Base-by-base conservation (phyloP, 2,888 invertebrate genomes). In the Oscheius sp. region DNA sequence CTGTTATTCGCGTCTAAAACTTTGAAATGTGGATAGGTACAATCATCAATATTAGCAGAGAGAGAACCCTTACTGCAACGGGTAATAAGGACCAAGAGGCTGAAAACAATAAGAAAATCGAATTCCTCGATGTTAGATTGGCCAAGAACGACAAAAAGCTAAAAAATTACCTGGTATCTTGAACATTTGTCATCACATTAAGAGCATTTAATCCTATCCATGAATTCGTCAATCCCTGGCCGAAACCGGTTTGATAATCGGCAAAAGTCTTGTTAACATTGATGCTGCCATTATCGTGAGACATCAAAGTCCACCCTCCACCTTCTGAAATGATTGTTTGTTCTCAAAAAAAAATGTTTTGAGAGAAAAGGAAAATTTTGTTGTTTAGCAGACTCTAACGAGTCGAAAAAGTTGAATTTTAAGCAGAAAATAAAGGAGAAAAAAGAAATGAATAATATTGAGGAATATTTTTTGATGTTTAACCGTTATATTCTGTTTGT, bases 251-350 rank as follows among this genome's bases (percentile, higher is more conserved):
- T 32, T 63, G 5, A 28, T 59, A 65, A 0, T 64, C 32, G 44
- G 12, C 17, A 47, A 50, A 63, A 20, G 71, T 70, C 51, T 72
- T 73, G 32, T 73, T 73, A 2, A 33, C 30, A 63, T 71, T 73
- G n/a, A 68, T 24, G 20, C 49, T 45, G 1, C 36, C 62, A 8
- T 12, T 17, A 49, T 73, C 75, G 22, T 73, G 67, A 8, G 73
- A 67, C 70, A 80, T 73, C n/a, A 79, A 65, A 6, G 78, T 80
- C 73, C 67, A 80, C 41, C 80, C 80, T 59, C 80, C 80, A 3
- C 71, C 33, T 2, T 54, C 33, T 32, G 50, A n/a, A n/a, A n/a
- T n/a, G n/a, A n/a, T n/a, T n/a, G n/a, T n/a, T n/a, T n/a, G n/a
- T n/a, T n/a, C n/a, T n/a, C n/a, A n/a, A n/a, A n/a, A n/a, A n/a